Percentiles rank a stretch among this genome's conserved stretches.
Conservation (phyloP, 2,113 vertebrate species). For the Diglossa brunneiventris region DNA sequence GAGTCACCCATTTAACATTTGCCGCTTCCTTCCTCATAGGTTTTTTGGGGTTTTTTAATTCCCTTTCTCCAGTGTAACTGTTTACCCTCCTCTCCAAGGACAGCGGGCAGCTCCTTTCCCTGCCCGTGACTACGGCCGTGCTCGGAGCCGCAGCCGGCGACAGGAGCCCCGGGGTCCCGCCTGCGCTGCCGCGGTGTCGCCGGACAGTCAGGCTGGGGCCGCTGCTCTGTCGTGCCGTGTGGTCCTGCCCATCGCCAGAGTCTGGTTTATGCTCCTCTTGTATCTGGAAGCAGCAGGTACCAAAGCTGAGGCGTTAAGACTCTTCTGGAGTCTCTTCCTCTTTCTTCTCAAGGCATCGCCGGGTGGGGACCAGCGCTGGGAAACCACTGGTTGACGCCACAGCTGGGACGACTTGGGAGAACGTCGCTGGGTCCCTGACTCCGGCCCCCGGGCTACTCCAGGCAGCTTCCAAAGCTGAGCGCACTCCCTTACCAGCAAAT, state of each 20-base stretch:
- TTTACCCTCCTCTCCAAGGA: neutral
- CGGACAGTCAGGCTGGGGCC: neutral
- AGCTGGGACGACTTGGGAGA: neutral
- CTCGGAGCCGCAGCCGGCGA: neutral
- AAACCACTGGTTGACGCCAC: rapidly evolving
- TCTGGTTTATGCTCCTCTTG: neutral
- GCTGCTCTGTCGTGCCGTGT: neutral
- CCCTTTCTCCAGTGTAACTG: neutral
- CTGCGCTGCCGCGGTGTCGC: neutral
- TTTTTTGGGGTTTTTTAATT: neutral
- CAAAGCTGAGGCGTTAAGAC: neutral
- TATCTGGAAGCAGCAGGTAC: neutral
- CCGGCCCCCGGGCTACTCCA: neutral
- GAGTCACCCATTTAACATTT: slow-evolving; percentile 44
- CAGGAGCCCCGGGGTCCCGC: neutral
- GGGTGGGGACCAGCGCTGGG: neutral
- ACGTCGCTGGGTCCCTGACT: neutral
- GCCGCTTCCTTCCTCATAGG: slow-evolving; percentile 40
- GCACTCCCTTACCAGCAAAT: neutral
- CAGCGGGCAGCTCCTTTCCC: neutral
- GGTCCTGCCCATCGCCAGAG: neutral
- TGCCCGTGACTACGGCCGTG: rapidly evolving
- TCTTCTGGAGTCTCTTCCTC: neutral
- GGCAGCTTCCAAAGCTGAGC: neutral
- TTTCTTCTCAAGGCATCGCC: neutral